A percentile compares a stretch with the other conserved stretches of the same genome.
phyloP scores from a whole-genome alignment of 2,888 invertebrate genomes.

The Drosophila helvetica region DNA sequence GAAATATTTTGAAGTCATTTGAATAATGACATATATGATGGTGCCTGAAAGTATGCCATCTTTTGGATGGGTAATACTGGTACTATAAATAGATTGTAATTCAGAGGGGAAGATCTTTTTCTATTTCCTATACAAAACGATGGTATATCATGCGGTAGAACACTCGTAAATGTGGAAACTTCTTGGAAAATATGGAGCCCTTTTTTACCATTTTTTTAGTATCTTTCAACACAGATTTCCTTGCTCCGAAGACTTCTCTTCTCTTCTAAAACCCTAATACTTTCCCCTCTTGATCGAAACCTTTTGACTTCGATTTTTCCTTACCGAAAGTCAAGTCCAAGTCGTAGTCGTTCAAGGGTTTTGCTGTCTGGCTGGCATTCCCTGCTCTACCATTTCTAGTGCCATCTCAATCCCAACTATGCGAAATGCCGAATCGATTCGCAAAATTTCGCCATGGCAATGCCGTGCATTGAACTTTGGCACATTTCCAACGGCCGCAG shows the following conservation, averaged over 20 bases:
- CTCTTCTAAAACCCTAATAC: fast-evolving
- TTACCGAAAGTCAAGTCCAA: slow-evolving; percentile 10
- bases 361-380: neutral
- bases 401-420: slow-evolving; percentile 25
- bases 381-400: slow-evolving; percentile 4
- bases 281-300: neutral
- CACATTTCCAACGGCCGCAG: slow-evolving; percentile 60
- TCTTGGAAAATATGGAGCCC: too few relatives aligned
- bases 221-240: too few relatives aligned
- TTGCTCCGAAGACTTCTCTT: too few relatives aligned
- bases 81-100: slow-evolving; percentile 14
- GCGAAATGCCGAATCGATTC: slow-evolving; percentile 23
- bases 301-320: neutral
- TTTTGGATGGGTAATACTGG: neutral
- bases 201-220: too few relatives aligned
- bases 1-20: slow-evolving; percentile 19
- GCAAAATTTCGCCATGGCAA: slow-evolving; percentile 37
- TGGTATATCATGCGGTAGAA: too few relatives aligned
- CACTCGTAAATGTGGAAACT: too few relatives aligned
- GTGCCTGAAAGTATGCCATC: slow-evolving; percentile 49
- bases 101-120: neutral
- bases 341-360: slow-evolving; percentile 3
- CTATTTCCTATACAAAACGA: neutral
- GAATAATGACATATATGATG: slow-evolving; percentile 12
- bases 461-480: slow-evolving; percentile 67